A percentile compares a stretch with the other conserved stretches of the same genome.
Evolutionary conservation across 2,888 invertebrate genomes (phyloP).

Genomic region (Poecilus cupreus): DNA sequence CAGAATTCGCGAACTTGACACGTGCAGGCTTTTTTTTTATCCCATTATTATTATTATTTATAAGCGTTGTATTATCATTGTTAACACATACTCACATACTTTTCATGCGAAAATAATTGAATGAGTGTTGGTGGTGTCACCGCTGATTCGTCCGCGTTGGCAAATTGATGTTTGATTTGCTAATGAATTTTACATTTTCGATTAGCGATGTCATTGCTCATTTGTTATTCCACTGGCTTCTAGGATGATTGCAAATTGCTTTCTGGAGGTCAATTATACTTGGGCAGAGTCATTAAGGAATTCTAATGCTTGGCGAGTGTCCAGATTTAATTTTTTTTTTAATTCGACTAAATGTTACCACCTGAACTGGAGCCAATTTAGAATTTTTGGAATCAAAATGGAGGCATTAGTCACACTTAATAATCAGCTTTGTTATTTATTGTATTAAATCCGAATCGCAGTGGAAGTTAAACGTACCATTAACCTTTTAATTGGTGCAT

Average conservation of each 20-base stretch:
- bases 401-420: background rate
- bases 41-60: conserved; percentile 32
- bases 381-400: background rate
- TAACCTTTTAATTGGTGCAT: background rate
- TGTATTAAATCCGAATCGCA: too few relatives aligned
- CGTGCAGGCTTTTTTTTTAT: conserved; percentile 42
- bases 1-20: conserved; percentile 51
- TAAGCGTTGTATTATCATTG: conserved; percentile 20
- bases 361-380: background rate
- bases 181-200: conserved; percentile 1
- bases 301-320: conserved; percentile 9
- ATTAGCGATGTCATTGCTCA: conserved; percentile 20
- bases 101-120: conserved; percentile 10
- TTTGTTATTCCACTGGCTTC: conserved; percentile 5
- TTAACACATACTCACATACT: background rate
- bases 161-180: conserved; percentile 22
- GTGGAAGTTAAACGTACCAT: background rate
- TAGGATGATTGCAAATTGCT: conserved; percentile 23
- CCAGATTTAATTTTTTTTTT: background rate
- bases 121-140: background rate
- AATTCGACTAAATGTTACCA: background rate
- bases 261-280: conserved; percentile 1
- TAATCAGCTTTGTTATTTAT: too few relatives aligned
- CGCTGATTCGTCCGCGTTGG: background rate
- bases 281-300: conserved; percentile 12